Evolutionary conservation across 1,140 invertebrate species (phyloP).

Genomic region (Scaptomyza pallida): DNA sequence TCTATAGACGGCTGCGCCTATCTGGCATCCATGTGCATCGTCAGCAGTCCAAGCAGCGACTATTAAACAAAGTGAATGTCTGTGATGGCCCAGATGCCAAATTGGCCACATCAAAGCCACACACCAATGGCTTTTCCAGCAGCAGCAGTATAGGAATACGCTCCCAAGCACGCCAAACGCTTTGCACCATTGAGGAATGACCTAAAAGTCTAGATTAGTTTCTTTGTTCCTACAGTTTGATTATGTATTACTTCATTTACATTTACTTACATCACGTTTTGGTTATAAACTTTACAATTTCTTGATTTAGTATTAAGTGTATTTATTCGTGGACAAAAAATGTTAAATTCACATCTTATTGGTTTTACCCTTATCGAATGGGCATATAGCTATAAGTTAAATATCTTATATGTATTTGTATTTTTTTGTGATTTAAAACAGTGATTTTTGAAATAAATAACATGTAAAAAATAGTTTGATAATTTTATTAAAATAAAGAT

Average conservation of each 20-base stretch:
- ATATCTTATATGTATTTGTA: background rate
- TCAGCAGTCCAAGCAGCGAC: slow-evolving; percentile 55
- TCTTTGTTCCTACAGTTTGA: slow-evolving; percentile 27
- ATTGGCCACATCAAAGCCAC: slow-evolving; percentile 18
- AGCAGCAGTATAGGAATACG: slow-evolving; percentile 53
- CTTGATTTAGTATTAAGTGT: background rate
- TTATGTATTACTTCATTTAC: slow-evolving; percentile 10
- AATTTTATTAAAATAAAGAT: background rate
- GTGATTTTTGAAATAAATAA: slow-evolving; percentile 40
- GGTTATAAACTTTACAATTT: background rate
- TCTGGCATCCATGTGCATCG: slow-evolving; percentile 85
- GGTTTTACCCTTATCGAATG: background rate
- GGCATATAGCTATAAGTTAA: background rate
- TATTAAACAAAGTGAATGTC: slow-evolving; percentile 16
- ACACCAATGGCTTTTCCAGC: slow-evolving; percentile 37
- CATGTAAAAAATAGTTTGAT: background rate
- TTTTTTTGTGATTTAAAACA: slow-evolving; percentile 38
- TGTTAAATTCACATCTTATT: background rate
- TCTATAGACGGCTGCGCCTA: slow-evolving; percentile 88
- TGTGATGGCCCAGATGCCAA: slow-evolving; percentile 30
- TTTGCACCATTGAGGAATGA: slow-evolving; percentile 79
- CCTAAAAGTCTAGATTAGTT: slow-evolving; percentile 3
- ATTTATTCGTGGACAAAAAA: background rate
- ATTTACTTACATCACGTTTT: background rate
- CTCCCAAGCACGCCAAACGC: slow-evolving; percentile 53